Evolutionary conservation across 2,888 invertebrate genomes (phyloP).

Genomic region (Dinocampus coccinellae): DNA sequence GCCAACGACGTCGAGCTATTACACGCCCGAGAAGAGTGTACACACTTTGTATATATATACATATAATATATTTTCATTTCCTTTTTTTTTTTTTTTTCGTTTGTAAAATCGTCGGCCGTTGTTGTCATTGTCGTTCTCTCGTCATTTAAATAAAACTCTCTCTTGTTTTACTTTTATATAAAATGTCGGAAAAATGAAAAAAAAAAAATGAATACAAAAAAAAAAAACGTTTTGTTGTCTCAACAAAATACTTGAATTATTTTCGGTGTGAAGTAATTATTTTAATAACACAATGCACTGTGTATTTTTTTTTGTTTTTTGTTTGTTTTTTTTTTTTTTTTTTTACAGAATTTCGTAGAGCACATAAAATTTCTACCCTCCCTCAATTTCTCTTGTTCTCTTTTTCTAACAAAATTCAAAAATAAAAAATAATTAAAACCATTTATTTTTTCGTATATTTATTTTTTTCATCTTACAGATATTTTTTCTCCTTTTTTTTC

Average conservation of each 20-base stretch:
- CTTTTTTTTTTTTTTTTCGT: background rate
- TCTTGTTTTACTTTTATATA: no score
- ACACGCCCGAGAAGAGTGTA: conserved; percentile 43
- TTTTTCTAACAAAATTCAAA: no score
- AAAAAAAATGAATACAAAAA: no score
- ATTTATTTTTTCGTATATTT: no score
- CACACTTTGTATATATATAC: conserved; percentile 20
- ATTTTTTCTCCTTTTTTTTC: no score
- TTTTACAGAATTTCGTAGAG: no score
- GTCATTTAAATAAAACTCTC: conserved; percentile 1
- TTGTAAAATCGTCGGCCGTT: conserved; percentile 14
- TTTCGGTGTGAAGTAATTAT: conserved; percentile 27
- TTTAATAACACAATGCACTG: conserved; percentile 10
- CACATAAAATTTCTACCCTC: no score
- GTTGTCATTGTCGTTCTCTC: background rate
- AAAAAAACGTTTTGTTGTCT: conserved; percentile 7
- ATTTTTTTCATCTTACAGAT: no score
- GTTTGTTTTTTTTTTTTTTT: background rate
- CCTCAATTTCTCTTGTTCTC: no score
- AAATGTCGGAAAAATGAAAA: no score
- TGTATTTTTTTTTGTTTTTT: no score
- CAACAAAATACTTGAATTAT: conserved; percentile 20
- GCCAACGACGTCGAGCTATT: conserved; percentile 47
- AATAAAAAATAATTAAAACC: no score
- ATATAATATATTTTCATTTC: background rate